Evolutionary conservation across 2,888 invertebrate species (phyloP).

Genomic region (Cremastinae sp.): DNA sequence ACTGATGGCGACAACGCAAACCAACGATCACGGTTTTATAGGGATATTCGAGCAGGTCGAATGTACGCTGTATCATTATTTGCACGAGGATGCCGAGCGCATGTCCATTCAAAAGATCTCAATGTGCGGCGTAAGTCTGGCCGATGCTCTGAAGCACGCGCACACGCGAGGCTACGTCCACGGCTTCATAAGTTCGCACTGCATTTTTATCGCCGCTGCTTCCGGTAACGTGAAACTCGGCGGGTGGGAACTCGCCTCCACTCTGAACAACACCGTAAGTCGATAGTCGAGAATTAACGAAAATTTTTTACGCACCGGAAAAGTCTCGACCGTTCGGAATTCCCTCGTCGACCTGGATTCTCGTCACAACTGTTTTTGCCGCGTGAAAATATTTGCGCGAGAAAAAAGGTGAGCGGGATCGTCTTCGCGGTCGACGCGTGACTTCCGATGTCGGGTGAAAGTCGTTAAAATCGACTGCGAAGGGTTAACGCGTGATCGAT

Average conservation of each 20-base stretch:
- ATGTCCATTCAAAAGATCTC: conserved; percentile 71
- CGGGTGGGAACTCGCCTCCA: conserved; percentile 74
- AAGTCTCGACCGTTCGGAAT: neutral
- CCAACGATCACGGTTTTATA: conserved; percentile 70
- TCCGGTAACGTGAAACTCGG: conserved; percentile 73
- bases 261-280: conserved; percentile 50
- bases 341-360: neutral
- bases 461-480: conserved; percentile 27
- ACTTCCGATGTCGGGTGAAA: conserved; percentile 55
- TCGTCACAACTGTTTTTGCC: conserved; percentile 6
- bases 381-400: no score
- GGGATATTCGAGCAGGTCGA: conserved; percentile 74
- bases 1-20: conserved; percentile 73
- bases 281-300: neutral
- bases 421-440: conserved; percentile 35
- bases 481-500: conserved; percentile 18
- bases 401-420: neutral
- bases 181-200: conserved; percentile 73
- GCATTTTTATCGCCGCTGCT: conserved; percentile 72
- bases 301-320: neutral
- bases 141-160: conserved; percentile 71
- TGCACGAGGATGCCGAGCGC: conserved; percentile 74
- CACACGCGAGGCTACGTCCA: conserved; percentile 75
- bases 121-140: conserved; percentile 71
- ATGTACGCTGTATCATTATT: conserved; percentile 73